These are phyloP conservation scores for Melitaea cinxia DNA, from an alignment of 1,140 invertebrate genomes.

Conservation along the genomic window DNA sequence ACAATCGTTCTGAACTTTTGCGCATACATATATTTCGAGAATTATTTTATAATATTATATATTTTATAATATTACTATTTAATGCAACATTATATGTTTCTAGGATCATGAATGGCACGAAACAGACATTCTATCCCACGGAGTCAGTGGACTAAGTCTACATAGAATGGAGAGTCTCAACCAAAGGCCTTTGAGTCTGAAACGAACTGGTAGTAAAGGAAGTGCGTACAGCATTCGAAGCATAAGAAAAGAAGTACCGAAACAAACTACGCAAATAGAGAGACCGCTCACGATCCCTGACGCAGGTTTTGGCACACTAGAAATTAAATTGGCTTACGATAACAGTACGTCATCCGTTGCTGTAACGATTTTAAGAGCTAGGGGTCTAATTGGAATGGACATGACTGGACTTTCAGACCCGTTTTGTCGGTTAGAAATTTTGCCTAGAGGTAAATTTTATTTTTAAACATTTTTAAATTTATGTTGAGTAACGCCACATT, in stretches of 20 bases:
- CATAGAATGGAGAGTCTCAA: slow-evolving; percentile 71
- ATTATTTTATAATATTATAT: no score
- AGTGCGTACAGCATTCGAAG: slow-evolving; percentile 73
- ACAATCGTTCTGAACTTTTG: no score
- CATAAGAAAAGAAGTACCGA: slow-evolving; percentile 60
- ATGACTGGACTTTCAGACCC: slow-evolving; percentile 95
- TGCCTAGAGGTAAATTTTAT: slow-evolving; percentile 84
- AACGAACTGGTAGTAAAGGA: slow-evolving; percentile 73
- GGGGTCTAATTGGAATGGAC: slow-evolving; percentile 92
- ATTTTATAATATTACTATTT: no score
- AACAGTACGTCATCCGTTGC: slow-evolving; percentile 88
- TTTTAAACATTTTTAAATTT: no score
- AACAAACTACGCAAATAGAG: slow-evolving; percentile 52
- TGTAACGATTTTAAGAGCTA: slow-evolving; percentile 88
- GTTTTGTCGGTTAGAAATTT: slow-evolving; percentile 93
- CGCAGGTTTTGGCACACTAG: slow-evolving; percentile 84
- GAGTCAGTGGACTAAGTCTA: slow-evolving; percentile 73
- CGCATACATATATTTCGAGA: no score
- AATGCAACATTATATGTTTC: no score
- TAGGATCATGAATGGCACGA: slow-evolving; percentile 74
- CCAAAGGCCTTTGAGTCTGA: slow-evolving; percentile 61
- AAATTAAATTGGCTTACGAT: slow-evolving; percentile 91
- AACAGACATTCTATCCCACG: slow-evolving; percentile 70
- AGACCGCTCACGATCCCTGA: slow-evolving; percentile 66
- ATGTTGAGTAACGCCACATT: no score